These are phyloP conservation scores for Megaceryle alcyon DNA, from an alignment of 2,797 vertebrate species.

Conservation along the genomic window DNA sequence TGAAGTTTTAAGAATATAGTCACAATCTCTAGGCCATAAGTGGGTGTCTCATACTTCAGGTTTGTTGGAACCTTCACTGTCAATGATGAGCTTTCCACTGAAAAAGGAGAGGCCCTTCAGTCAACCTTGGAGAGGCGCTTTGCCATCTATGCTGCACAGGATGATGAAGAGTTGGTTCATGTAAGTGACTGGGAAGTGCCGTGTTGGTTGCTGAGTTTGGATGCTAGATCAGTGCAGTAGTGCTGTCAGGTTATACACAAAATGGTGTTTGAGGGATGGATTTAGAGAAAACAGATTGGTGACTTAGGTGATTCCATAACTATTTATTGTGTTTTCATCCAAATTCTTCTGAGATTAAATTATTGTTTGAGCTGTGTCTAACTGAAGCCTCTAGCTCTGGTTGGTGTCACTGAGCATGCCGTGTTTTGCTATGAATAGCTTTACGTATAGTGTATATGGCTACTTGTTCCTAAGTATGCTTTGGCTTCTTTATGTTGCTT, in stretches of 20 bases:
- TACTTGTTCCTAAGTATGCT: background rate
- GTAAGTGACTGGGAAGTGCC: constrained; percentile 77
- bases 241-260: background rate
- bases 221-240: background rate
- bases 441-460: background rate
- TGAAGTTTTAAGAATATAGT: background rate
- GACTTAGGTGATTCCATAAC: background rate
- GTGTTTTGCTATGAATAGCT: background rate
- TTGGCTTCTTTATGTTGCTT: background rate
- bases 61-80: constrained; percentile 90
- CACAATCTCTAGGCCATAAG: background rate
- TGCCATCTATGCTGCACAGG: constrained; percentile 82
- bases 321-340: background rate
- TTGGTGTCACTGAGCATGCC: background rate
- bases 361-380: background rate
- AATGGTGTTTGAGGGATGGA: background rate
- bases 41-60: constrained; percentile 69
- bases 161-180: constrained; percentile 91
- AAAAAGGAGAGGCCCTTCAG: constrained; percentile 72
- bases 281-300: background rate
- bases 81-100: constrained; percentile 82
- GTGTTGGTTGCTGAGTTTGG: background rate
- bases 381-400: background rate
- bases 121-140: constrained; percentile 85
- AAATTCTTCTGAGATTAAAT: background rate